A percentile compares a stretch with the other conserved stretches of the same genome.
Conservation (phyloP, 1,140 invertebrate species). For the Phortica variegata region DNA sequence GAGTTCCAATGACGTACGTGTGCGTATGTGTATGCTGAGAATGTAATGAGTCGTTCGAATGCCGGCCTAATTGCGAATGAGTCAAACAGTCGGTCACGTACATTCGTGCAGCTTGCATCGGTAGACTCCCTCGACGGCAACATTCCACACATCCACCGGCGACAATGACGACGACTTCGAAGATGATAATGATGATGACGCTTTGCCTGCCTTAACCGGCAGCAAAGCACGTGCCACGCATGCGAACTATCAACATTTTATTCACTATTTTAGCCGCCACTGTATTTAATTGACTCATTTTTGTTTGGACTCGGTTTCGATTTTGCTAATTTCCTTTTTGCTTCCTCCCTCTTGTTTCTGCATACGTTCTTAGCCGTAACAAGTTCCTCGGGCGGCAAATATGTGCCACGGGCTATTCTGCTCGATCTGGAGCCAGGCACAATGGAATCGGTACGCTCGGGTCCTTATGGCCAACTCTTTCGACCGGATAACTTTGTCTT, state of each 20-base stretch:
- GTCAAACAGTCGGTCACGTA: too few relatives aligned
- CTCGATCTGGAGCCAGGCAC: slow-evolving; percentile 76
- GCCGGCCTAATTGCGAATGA: too few relatives aligned
- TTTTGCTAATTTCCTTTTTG: too few relatives aligned
- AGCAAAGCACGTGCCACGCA: neutral
- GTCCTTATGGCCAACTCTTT: slow-evolving; percentile 72
- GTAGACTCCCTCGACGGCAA: too few relatives aligned
- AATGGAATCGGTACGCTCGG: slow-evolving; percentile 73
- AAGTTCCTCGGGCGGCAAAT: slow-evolving; percentile 64
- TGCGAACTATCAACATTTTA: neutral
- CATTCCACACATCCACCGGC: too few relatives aligned
- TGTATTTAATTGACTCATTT: neutral
- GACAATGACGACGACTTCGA: too few relatives aligned
- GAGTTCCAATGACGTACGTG: slow-evolving; percentile 4
- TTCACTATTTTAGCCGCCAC: neutral
- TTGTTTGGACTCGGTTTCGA: too few relatives aligned
- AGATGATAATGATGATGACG: too few relatives aligned
- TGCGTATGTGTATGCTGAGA: too few relatives aligned
- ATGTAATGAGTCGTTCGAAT: too few relatives aligned
- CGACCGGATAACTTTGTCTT: slow-evolving; percentile 74
- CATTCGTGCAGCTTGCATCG: too few relatives aligned
- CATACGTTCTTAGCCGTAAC: slow-evolving; percentile 37
- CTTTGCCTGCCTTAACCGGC: too few relatives aligned
- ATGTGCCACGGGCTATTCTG: slow-evolving; percentile 76
- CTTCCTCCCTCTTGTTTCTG: neutral